phyloP scores from a whole-genome alignment of 2,888 invertebrate species.

The Ceriagrion tenellum region DNA sequence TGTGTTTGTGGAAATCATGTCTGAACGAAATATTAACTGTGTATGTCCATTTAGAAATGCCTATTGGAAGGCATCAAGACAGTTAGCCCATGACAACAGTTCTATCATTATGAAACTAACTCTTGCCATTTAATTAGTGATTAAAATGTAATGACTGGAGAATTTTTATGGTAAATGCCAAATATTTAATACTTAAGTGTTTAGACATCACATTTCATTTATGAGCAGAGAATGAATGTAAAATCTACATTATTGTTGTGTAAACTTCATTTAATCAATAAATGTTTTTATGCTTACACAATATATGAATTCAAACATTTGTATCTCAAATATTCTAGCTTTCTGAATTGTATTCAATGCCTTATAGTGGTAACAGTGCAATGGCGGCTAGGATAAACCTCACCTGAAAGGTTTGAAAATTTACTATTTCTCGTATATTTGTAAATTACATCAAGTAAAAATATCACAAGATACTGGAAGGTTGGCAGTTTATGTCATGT shows the following conservation, averaged over 20 bases:
- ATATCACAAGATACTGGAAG: no score
- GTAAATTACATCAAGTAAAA: no score
- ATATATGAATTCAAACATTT: neutral
- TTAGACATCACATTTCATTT: neutral
- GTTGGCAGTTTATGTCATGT: no score
- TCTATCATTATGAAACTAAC: neutral
- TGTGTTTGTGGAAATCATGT: neutral
- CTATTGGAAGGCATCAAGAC: neutral
- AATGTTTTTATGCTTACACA: neutral
- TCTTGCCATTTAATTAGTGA: neutral
- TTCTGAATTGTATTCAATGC: no score
- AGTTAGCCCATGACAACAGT: neutral
- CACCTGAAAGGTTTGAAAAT: no score
- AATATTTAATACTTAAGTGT: neutral
- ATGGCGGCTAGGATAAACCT: no score
- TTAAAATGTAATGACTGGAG: neutral
- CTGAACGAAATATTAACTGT: neutral
- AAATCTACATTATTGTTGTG: neutral
- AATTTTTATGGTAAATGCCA: neutral
- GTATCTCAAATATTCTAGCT: no score
- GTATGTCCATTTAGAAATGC: neutral
- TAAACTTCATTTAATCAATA: neutral
- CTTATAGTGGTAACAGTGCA: no score
- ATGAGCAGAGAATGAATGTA: neutral
- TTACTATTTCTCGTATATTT: no score